phyloP scores from a whole-genome alignment of 2,888 invertebrate genomes.

The Nemotelus nigrinus region DNA sequence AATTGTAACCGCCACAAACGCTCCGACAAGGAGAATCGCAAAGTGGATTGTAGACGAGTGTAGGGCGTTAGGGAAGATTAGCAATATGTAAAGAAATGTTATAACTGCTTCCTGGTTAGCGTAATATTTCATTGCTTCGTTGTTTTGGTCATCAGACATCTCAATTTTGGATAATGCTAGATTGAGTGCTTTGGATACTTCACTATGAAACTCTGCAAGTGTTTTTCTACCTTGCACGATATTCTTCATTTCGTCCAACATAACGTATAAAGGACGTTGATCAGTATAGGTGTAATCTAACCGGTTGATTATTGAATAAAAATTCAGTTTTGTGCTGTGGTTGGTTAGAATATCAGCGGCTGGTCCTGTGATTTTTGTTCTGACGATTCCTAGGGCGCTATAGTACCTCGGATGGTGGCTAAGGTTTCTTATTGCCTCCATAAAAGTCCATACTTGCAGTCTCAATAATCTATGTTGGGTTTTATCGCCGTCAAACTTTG shows the following conservation, averaged over 20 bases:
- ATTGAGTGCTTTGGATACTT: too few species aligned
- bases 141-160: neutral
- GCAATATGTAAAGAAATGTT: too few species aligned
- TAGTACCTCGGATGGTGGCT: neutral
- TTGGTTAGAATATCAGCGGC: neutral
- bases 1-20: too few species aligned
- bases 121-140: neutral
- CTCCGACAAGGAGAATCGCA: too few species aligned
- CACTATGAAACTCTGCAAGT: neutral
- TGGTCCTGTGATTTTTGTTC: neutral
- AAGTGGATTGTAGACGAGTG: too few species aligned
- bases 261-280: conserved; percentile 4
- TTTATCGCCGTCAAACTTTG: conserved; percentile 8
- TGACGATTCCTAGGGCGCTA: neutral
- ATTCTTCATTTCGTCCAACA: conserved; percentile 37
- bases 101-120: neutral
- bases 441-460: conserved; percentile 4
- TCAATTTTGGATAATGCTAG: conserved; percentile 13
- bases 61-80: too few species aligned
- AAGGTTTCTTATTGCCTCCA: conserved; percentile 6
- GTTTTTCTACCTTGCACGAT: conserved; percentile 47
- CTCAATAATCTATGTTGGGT: conserved; percentile 1
- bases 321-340: conserved; percentile 8
- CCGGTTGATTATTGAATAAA: neutral
- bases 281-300: neutral